phyloP scores from a whole-genome alignment of 2,113 vertebrate genomes.

The Tragelaphus buxtoni region DNA sequence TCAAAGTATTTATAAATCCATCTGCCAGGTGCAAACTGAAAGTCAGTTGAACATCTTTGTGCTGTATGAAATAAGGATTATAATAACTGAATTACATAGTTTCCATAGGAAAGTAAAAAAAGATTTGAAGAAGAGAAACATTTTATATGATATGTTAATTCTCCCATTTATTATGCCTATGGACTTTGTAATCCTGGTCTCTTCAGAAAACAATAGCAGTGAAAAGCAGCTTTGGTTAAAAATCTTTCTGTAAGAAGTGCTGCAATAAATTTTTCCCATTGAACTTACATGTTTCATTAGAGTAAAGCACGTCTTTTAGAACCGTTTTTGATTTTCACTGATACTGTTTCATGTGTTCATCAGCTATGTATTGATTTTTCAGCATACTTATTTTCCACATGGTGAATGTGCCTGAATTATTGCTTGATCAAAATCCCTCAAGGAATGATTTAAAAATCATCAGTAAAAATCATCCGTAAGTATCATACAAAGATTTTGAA shows the following conservation, averaged over 20 bases:
- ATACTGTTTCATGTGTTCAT: conserved; percentile 63
- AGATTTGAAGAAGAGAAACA: not conserved
- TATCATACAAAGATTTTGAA: conserved; percentile 71
- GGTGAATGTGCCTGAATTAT: conserved; percentile 73
- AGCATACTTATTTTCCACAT: conserved; percentile 73
- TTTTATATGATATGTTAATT: conserved; percentile 26
- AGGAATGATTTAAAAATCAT: conserved; percentile 69
- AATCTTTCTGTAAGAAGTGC: not conserved
- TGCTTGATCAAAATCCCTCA: conserved; percentile 68
- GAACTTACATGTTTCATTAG: conserved; percentile 38
- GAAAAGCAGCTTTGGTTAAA: conserved; percentile 30
- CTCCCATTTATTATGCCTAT: not conserved
- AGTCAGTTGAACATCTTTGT: conserved; percentile 8
- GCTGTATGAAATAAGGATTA: not conserved
- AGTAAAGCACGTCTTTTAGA: conserved; percentile 15
- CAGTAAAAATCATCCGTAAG: conserved; percentile 74
- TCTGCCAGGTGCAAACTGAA: not conserved
- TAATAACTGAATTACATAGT: not conserved
- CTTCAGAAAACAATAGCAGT: not conserved
- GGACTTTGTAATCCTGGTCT: not conserved
- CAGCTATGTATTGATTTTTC: conserved; percentile 72
- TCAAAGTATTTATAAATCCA: not conserved
- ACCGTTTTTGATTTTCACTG: conserved; percentile 42
- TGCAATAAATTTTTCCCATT: conserved; percentile 2
- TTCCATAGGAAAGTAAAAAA: conserved; percentile 20